phyloP scores from a whole-genome alignment of 2,797 vertebrate genomes.

The Sebastes kiyomatsui region DNA sequence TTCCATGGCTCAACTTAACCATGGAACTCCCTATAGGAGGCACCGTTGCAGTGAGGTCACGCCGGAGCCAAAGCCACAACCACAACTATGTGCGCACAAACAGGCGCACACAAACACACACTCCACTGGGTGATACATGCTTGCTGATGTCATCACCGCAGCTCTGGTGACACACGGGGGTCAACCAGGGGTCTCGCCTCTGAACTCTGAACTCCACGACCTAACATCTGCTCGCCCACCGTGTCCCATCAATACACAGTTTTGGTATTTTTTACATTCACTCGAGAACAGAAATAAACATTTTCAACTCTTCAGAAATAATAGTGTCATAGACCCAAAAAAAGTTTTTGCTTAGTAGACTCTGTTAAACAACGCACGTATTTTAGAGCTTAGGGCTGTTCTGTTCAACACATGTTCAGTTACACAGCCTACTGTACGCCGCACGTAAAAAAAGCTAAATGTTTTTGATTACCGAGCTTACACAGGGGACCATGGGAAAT shows the following conservation, averaged over 20 bases:
- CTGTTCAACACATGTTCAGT: slow-evolving; percentile 68
- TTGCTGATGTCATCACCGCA: slow-evolving; percentile 76
- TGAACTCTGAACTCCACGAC: slow-evolving; percentile 67
- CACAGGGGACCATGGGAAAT: slow-evolving; percentile 59
- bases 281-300: neutral
- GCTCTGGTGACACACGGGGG: slow-evolving; percentile 61
- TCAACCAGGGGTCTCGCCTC: slow-evolving; percentile 68
- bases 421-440: slow-evolving; percentile 63
- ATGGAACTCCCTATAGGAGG: slow-evolving; percentile 72
- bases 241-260: slow-evolving; percentile 10
- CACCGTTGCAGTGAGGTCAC: slow-evolving; percentile 68
- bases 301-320: neutral
- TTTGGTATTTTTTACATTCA: slow-evolving; percentile 3
- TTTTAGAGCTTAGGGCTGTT: slow-evolving; percentile 48
- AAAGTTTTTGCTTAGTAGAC: slow-evolving; percentile 15
- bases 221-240: slow-evolving; percentile 47
- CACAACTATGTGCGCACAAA: slow-evolving; percentile 72
- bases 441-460: slow-evolving; percentile 52
- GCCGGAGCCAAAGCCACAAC: slow-evolving; percentile 78
- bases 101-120: slow-evolving; percentile 64
- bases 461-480: slow-evolving; percentile 71
- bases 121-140: slow-evolving; percentile 69
- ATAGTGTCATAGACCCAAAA: neutral
- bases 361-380: slow-evolving; percentile 22
- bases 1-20: slow-evolving; percentile 74